Evolutionary conservation across 2,113 vertebrate species (phyloP).

Genomic region (Psophia crepitans): DNA sequence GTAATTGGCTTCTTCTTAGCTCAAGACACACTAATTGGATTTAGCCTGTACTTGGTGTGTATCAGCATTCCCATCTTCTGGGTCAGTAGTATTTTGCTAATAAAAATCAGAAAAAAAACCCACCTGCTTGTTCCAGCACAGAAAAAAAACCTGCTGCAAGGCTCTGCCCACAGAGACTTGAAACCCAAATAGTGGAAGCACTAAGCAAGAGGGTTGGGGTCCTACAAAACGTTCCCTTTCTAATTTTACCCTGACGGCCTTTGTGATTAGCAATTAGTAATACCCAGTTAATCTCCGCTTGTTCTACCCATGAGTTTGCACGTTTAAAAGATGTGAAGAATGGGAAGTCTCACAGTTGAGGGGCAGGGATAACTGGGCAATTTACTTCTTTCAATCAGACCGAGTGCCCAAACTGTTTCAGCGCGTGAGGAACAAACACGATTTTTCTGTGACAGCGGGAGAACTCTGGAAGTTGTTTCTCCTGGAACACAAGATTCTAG

Average conservation of each 20-base stretch:
- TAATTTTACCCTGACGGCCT: constrained; percentile 40
- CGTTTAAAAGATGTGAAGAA: background rate
- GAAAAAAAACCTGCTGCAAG: background rate
- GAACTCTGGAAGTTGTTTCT: background rate
- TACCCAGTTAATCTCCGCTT: constrained; percentile 48
- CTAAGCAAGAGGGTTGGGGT: background rate
- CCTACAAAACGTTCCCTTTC: background rate
- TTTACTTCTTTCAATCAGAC: background rate
- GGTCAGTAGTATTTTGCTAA: background rate
- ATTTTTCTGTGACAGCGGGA: background rate
- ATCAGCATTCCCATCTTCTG: background rate
- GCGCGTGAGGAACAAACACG: fast-evolving
- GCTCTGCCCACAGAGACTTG: background rate
- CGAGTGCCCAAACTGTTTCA: fast-evolving
- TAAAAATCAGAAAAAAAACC: background rate
- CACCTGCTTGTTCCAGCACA: background rate
- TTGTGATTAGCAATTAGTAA: constrained; percentile 55
- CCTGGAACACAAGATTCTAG: background rate
- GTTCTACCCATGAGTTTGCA: background rate
- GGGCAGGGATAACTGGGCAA: background rate
- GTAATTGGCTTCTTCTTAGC: constrained; percentile 28
- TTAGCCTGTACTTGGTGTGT: background rate
- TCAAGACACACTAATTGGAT: constrained; percentile 25
- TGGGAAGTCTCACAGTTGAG: background rate
- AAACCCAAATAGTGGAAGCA: background rate